phyloP scores from a whole-genome alignment of 92 coral and sea anemone species.

The Ricordea florida region DNA sequence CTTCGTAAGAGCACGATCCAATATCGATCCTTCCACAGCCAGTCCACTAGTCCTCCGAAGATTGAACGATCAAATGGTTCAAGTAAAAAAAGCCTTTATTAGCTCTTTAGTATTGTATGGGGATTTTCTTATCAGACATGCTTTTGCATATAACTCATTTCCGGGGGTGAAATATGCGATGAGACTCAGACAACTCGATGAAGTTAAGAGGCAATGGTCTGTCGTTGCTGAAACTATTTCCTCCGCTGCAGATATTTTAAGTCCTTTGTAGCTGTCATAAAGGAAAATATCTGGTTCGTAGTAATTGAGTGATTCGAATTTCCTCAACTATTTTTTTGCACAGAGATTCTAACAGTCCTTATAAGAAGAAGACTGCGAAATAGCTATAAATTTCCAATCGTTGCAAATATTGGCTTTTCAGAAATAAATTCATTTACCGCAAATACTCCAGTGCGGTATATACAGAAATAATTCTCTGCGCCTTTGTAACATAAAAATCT shows the following conservation, averaged over 20 bases:
- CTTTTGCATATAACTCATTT: neutral
- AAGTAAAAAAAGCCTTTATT: conserved; percentile 80
- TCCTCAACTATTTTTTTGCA: no score
- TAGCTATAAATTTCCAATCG: no score
- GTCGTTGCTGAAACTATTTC: conserved; percentile 49
- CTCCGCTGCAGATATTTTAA: conserved; percentile 53
- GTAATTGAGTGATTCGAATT: no score
- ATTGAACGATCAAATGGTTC: conserved; percentile 83
- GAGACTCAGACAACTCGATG: neutral
- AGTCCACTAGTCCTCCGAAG: conserved; percentile 57
- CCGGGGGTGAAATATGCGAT: conserved; percentile 12
- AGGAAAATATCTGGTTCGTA: no score
- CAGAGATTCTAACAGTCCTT: no score
- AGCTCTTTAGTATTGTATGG: neutral
- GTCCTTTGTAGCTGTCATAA: no score
- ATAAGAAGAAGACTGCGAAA: no score
- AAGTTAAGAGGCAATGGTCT: conserved; percentile 48
- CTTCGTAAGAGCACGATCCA: conserved; percentile 50
- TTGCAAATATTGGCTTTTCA: no score
- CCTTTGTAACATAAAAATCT: no score
- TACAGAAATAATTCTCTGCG: no score
- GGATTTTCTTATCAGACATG: neutral
- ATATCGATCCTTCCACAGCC: conserved; percentile 29
- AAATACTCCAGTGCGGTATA: no score
- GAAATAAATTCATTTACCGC: no score